These are phyloP conservation scores for Clarias macrocephalus DNA, from an alignment of 2,113 vertebrate genomes.

Conservation along the genomic window DNA sequence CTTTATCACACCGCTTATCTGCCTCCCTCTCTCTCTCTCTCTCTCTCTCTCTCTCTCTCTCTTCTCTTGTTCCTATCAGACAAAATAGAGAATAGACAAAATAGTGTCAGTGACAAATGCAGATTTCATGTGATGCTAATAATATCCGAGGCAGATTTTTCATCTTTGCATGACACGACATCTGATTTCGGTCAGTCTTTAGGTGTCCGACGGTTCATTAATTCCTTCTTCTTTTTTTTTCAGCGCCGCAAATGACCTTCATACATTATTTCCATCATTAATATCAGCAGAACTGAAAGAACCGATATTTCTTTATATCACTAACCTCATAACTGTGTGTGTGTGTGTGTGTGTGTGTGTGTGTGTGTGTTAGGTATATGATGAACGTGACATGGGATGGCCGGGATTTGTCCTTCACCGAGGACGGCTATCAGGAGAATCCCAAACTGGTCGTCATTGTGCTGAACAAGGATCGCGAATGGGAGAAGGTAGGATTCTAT, in stretches of 20 bases:
- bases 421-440: constrained; percentile 92
- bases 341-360: constrained; percentile 60
- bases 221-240: constrained; percentile 54
- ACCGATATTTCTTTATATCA: not conserved
- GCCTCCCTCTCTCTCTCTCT: not conserved
- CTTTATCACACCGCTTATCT: not conserved
- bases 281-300: constrained; percentile 29
- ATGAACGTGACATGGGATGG: constrained; percentile 98
- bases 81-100: constrained; percentile 9
- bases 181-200: constrained; percentile 51
- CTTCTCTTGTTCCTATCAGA: not conserved
- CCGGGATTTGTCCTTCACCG: constrained; percentile 95
- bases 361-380: constrained; percentile 85
- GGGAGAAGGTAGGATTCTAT: constrained; percentile 90
- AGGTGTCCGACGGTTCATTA: constrained; percentile 59
- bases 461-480: constrained; percentile 90
- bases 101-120: constrained; percentile 46
- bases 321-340: constrained; percentile 35
- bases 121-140: constrained; percentile 11
- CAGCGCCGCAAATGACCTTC: constrained; percentile 42
- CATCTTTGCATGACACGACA: constrained; percentile 20
- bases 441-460: constrained; percentile 95
- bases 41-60: not conserved
- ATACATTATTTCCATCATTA: constrained; percentile 47
- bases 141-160: constrained; percentile 34